Conservation (phyloP, 2,113 vertebrate species). For the Parus major region DNA sequence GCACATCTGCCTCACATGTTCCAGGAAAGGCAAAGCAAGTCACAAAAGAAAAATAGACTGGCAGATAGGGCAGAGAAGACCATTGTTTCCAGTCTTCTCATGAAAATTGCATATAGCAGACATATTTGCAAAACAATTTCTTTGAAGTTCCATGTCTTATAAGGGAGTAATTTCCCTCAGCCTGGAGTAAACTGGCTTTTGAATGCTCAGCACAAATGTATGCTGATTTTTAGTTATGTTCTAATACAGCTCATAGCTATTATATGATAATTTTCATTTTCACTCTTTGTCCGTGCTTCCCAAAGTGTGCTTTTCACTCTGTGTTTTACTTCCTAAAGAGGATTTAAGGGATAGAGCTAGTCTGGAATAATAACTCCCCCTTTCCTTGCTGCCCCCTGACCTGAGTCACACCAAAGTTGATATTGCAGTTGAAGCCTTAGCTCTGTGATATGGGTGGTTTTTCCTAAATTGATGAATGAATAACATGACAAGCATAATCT, state of each 20-base stretch:
- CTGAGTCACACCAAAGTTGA: not conserved
- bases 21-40: not conserved
- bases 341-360: not conserved
- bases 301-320: not conserved
- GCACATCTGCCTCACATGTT: not conserved
- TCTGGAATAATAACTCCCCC: not conserved
- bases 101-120: not conserved
- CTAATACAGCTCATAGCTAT: not conserved
- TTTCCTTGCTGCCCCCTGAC: not conserved
- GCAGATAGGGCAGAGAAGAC: not conserved
- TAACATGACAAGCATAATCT: not conserved
- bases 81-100: rapidly evolving
- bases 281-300: not conserved
- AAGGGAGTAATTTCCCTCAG: not conserved
- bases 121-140: not conserved
- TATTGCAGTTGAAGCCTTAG: not conserved
- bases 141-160: not conserved
- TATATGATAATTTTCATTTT: not conserved
- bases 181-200: not conserved
- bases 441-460: not conserved
- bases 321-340: not conserved
- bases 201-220: not conserved
- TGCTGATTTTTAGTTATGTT: not conserved
- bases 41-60: not conserved
- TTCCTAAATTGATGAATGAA: not conserved